Evolutionary conservation across 2,113 vertebrate species (phyloP), one percentile per base, ranked within the genome.

Genomic region (Leptobrachium ailaonicum): DNA sequence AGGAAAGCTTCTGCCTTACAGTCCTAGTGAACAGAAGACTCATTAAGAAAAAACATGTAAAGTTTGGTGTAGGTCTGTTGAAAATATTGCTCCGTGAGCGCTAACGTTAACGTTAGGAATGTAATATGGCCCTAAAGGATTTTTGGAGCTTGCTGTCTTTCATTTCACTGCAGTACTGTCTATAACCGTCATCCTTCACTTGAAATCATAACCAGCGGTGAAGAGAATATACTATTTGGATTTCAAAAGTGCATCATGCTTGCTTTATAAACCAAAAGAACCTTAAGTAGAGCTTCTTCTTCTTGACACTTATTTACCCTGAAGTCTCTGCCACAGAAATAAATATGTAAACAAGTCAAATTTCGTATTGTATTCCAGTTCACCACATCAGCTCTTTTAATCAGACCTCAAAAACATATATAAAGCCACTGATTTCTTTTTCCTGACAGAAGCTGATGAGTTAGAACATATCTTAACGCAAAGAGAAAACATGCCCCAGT

Each of bases 261-360:
- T 13, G 53, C 62, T 73, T 73, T 67, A 56, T 73, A 67, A 80
- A 80, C 40, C 66, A 80, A 80, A 32, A 72, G 53, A 41, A 50
- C 62, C 71, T 80, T 66, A 80, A 73, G 77, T 67, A 80, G 71
- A 10, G 47, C 50, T 79, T 72, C 42, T 71, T 66, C 63, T 10
- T n/a, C 60, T 80, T 80, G 77, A 80, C 77, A 80, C 63, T 80
- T 73, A 80, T 80, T 80, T 73, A 73, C 77, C 70, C 70, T 80
- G 77, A 80, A 80, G 77, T 80, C 62, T 53, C 70, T 80, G 77
- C 77, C 77, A 80, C 5, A 67, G 77, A 73, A 73, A 80, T 67
- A 50, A 80, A 66, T 80, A 80, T 73, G 71, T 66, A 80, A 80
- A 80, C 77, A 80, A 80, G 70, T 80, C 77, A 80, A 80, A 73